Conservation (phyloP, 2,888 invertebrate genomes). For the Caenorhabditis sinica region DNA sequence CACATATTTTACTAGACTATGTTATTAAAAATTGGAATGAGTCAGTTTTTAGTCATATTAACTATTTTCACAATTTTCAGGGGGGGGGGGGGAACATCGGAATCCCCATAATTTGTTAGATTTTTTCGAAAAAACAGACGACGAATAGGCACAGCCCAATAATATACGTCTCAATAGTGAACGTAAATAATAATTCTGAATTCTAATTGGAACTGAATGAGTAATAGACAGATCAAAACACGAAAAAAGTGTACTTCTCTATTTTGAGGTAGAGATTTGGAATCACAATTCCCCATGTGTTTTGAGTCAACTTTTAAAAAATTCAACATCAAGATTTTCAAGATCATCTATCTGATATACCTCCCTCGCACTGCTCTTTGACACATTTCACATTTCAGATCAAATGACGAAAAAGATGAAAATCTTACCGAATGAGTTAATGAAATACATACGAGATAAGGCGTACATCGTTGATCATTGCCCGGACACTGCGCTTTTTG, state of each 20-base stretch:
- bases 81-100: background rate
- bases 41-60: too few species aligned
- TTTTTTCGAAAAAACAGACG: background rate
- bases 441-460: conserved; percentile 68
- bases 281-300: background rate
- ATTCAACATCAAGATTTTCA: too few species aligned
- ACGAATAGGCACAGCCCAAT: background rate
- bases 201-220: background rate
- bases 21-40: too few species aligned
- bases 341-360: too few species aligned
- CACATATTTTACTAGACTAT: too few species aligned
- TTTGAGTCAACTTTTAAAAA: too few species aligned
- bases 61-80: too few species aligned
- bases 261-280: too few species aligned
- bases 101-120: conserved; percentile 6
- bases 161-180: background rate
- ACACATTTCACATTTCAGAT: conserved; percentile 1
- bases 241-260: background rate
- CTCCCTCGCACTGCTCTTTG: background rate
- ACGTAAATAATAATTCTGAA: background rate
- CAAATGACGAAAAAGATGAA: conserved; percentile 18
- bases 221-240: background rate
- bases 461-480: conserved; percentile 67
- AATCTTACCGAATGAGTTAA: conserved; percentile 69
- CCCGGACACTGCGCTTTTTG: conserved; percentile 19